Percentiles rank a stretch among this genome's conserved stretches.
Conservation (phyloP, 1,140 invertebrate species). For the Himalopsyche phryganea region DNA sequence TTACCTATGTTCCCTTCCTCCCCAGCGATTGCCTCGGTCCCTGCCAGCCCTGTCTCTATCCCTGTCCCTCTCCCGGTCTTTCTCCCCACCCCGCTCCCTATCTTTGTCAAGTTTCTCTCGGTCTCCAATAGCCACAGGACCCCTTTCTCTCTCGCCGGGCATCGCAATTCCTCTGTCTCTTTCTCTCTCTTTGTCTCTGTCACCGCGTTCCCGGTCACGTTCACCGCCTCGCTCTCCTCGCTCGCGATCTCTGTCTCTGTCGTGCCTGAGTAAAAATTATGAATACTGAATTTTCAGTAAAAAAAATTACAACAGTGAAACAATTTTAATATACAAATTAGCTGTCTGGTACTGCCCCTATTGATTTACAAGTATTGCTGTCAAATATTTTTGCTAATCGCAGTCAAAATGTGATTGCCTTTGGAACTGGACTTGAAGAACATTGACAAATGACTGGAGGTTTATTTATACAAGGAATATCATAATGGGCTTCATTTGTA, state of each 20-base stretch:
- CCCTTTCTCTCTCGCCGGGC: neutral
- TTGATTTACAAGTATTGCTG: too few relatives aligned
- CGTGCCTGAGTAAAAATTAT: slow-evolving; percentile 17
- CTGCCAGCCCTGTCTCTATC: slow-evolving; percentile 25
- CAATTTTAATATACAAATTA: too few relatives aligned
- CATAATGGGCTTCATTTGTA: too few relatives aligned
- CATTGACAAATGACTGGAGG: too few relatives aligned
- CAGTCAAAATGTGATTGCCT: too few relatives aligned
- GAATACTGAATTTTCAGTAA: too few relatives aligned
- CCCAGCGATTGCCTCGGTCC: slow-evolving; percentile 30
- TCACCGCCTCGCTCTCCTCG: slow-evolving; percentile 13
- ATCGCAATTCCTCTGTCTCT: neutral
- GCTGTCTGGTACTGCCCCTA: too few relatives aligned
- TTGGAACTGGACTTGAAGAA: too few relatives aligned
- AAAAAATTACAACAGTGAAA: too few relatives aligned
- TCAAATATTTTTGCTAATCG: too few relatives aligned
- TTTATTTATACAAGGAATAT: too few relatives aligned
- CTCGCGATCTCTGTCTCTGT: slow-evolving; percentile 28
- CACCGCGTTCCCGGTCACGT: slow-evolving; percentile 18
- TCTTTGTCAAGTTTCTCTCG: slow-evolving; percentile 37
- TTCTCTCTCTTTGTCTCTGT: slow-evolving; percentile 14
- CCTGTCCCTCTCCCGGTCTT: slow-evolving; percentile 34
- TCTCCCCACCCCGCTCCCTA: slow-evolving; percentile 28
- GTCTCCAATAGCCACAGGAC: slow-evolving; percentile 3
- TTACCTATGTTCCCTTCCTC: slow-evolving; percentile 36